Base-by-base conservation (phyloP, 2,113 vertebrate species). In the Dolichotis patagonum region DNA sequence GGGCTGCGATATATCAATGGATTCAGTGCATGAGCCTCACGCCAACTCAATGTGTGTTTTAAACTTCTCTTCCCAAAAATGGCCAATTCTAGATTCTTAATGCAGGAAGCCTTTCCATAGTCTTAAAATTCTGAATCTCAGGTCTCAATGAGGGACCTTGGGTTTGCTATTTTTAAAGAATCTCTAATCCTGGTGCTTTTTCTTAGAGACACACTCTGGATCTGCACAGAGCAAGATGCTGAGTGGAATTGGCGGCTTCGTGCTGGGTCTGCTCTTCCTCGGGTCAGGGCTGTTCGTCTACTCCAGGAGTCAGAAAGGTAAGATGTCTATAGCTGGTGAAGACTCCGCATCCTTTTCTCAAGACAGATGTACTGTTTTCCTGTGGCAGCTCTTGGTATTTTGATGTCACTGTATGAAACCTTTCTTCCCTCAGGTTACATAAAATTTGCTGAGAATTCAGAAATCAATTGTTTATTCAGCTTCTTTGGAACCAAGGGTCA, bases 201-300 rank as follows among this genome's bases (percentile, higher is more conserved):
- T 32, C 54, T 43, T 54, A 69, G 67, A 17, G 35, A 2, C 67
- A 19, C 17, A 38, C 35, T 69, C 67, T 20, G 67, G 35, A 69
- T 69, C 67, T 38, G 35, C 67, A 38, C 35, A 35, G 67, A 69
- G 67, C 67, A 38, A 69, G 67, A 69, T 69, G 67, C 35, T 69
- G 67, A 69, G 67, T 9, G 67, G 67, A n/a, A 17, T 69, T 17
- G 67, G 67, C 6, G 95, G 84, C 90, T 91, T 95, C 6, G 87
- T 95, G 19, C 88, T 97, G 86, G 96, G 96, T 0, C 95, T 96
- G 52, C 83, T 97, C 56, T 95, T 98, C 78, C 91, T 96, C 0
- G 91, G 41, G 1, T 3, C 3, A 0, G 94, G 96, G 9, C 83
- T 97, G n/a, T 84, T 95, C 58, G 3, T 96, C 89, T 9, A 95